Evolutionary conservation across 2,113 vertebrate species (phyloP).

Genomic region (Saccopteryx bilineata): DNA sequence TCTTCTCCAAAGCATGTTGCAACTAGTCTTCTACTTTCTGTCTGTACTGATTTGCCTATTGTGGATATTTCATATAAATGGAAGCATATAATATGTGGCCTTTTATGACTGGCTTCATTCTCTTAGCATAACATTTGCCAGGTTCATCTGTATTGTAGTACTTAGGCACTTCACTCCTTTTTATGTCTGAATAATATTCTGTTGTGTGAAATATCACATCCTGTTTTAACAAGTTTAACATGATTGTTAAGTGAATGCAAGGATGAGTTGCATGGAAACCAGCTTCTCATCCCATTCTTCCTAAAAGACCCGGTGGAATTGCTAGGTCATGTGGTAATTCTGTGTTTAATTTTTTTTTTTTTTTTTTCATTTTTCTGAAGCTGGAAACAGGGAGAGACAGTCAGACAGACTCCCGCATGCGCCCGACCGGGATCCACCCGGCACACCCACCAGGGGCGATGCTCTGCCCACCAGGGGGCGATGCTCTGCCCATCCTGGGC

Average conservation of each 20-base stretch:
- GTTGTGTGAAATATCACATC: neutral
- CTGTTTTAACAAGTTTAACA: neutral
- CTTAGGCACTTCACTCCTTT: neutral
- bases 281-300: neutral
- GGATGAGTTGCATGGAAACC: neutral
- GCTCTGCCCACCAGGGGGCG: no score
- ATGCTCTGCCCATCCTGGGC: no score
- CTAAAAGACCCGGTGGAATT: neutral
- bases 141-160: neutral
- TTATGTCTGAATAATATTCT: neutral
- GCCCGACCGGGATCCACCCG: no score
- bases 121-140: neutral
- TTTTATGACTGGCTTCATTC: neutral
- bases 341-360: slow-evolving; percentile 54
- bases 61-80: neutral
- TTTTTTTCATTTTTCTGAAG: no score
- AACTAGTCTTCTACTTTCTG: neutral
- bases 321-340: slow-evolving; percentile 2
- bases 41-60: neutral
- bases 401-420: no score
- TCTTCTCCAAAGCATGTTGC: neutral
- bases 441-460: no score
- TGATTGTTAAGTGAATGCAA: neutral
- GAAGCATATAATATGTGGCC: neutral
- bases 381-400: no score